These are phyloP conservation scores for Brachyptera risi DNA, from an alignment of 2,888 invertebrate genomes.

Conservation along the genomic window DNA sequence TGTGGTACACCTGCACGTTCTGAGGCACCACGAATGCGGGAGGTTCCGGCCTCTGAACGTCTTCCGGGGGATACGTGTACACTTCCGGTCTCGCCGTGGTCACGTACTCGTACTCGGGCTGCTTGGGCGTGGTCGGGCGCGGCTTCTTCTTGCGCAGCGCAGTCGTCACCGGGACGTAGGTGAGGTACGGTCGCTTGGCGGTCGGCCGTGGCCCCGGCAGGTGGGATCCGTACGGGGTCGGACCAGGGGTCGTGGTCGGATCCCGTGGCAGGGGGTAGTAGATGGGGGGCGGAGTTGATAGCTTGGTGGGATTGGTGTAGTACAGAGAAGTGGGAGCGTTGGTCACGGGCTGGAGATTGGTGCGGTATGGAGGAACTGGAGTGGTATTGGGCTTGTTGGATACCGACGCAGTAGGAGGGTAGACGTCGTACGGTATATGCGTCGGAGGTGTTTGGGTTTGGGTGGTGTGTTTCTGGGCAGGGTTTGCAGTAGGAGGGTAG, in stretches of 20 bases:
- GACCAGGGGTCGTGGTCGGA: slow-evolving; percentile 1
- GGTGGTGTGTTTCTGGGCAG: slow-evolving; percentile 32
- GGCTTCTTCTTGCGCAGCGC: slow-evolving; percentile 25
- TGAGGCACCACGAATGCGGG: slow-evolving; percentile 13
- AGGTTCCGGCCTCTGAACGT: slow-evolving; percentile 3
- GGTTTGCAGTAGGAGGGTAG: slow-evolving; percentile 28
- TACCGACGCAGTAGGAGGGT: background rate
- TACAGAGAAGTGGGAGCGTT: background rate
- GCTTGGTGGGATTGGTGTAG: background rate
- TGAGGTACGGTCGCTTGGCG: slow-evolving; percentile 10
- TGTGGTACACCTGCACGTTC: slow-evolving; percentile 23
- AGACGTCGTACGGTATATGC: too few species aligned
- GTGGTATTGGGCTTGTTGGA: background rate
- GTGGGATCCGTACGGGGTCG: background rate
- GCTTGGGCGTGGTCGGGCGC: slow-evolving; percentile 42
- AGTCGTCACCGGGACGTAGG: slow-evolving; percentile 22
- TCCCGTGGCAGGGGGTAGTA: background rate
- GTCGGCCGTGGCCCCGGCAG: slow-evolving; percentile 2
- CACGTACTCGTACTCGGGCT: background rate
- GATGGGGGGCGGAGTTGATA: background rate
- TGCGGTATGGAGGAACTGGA: slow-evolving; percentile 39
- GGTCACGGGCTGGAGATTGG: too few species aligned
- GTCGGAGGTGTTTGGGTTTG: slow-evolving; percentile 42
- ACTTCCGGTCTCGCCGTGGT: slow-evolving; percentile 12
- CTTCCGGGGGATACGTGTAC: slow-evolving; percentile 2